These are phyloP conservation scores for Trochalopteron elliotii DNA, from an alignment of 2,113 vertebrate genomes.

Conservation along the genomic window DNA sequence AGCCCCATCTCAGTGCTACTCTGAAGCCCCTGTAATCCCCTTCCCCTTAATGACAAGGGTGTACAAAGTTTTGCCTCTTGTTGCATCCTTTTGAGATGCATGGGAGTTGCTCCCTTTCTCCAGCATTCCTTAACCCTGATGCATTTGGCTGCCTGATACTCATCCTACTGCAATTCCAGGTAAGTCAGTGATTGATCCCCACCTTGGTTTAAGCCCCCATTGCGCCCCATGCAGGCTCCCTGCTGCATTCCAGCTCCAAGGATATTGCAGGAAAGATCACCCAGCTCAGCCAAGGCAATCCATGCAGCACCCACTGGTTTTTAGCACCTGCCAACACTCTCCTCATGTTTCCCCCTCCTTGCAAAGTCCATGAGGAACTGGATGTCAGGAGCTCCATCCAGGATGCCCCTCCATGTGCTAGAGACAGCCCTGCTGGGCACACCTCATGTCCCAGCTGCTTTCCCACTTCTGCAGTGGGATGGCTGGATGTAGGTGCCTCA, in stretches of 20 bases:
- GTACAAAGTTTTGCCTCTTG: neutral
- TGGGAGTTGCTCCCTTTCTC: neutral
- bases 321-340: neutral
- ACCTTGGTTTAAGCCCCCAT: neutral
- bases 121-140: neutral
- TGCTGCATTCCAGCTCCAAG: neutral
- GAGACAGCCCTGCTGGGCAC: fast-evolving
- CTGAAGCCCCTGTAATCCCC: neutral
- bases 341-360: neutral
- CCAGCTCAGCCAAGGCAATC: neutral
- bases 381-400: neutral
- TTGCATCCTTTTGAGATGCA: neutral
- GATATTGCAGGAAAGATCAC: neutral
- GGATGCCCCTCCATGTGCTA: neutral
- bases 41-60: neutral
- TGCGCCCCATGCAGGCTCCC: neutral
- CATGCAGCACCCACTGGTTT: neutral
- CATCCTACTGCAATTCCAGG: neutral
- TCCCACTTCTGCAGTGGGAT: neutral
- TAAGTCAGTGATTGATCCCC: neutral
- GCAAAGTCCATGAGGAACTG: neutral
- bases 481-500: neutral
- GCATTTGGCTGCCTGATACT: neutral
- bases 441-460: neutral
- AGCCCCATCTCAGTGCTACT: neutral